Conservation (phyloP, 2,888 invertebrate species). For the Oligia strigilis region DNA sequence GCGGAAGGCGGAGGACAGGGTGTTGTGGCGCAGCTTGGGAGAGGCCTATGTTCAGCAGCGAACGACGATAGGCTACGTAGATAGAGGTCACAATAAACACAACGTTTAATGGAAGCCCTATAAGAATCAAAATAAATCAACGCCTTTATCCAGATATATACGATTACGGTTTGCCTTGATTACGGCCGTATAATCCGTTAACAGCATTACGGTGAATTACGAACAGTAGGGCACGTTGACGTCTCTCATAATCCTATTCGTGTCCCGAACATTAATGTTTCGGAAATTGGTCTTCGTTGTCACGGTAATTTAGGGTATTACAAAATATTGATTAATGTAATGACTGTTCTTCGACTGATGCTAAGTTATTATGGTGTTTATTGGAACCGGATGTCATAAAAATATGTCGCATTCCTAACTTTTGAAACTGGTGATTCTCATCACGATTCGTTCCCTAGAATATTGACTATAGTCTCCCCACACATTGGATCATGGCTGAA, state of each 20-base stretch:
- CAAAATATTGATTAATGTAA: conserved; percentile 43
- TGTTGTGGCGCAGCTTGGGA: background rate
- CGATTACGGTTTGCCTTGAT: conserved; percentile 65
- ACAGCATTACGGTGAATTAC: conserved; percentile 75
- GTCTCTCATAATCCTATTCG: conserved; percentile 73
- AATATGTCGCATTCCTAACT: conserved; percentile 10
- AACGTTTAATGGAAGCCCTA: conserved; percentile 30
- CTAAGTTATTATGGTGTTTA: conserved; percentile 22
- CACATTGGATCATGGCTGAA: background rate
- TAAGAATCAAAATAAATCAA: conserved; percentile 49
- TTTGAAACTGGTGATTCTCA: background rate
- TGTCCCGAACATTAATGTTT: conserved; percentile 52
- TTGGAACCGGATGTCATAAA: conserved; percentile 16
- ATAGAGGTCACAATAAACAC: conserved; percentile 15
- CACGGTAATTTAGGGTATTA: conserved; percentile 23
- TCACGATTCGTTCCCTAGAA: background rate
- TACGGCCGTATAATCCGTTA: conserved; percentile 72
- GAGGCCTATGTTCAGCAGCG: background rate
- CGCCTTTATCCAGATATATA: conserved; percentile 44
- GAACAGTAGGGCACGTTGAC: conserved; percentile 67
- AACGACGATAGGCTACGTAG: background rate
- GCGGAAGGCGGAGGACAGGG: background rate
- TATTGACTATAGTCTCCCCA: too few species aligned
- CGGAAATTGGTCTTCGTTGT: conserved; percentile 31
- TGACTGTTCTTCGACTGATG: conserved; percentile 9